Evolutionary conservation across 2,797 vertebrate species (phyloP), one percentile per base, ranked within the genome.

Genomic region (Alcedo quadribrachys): DNA sequence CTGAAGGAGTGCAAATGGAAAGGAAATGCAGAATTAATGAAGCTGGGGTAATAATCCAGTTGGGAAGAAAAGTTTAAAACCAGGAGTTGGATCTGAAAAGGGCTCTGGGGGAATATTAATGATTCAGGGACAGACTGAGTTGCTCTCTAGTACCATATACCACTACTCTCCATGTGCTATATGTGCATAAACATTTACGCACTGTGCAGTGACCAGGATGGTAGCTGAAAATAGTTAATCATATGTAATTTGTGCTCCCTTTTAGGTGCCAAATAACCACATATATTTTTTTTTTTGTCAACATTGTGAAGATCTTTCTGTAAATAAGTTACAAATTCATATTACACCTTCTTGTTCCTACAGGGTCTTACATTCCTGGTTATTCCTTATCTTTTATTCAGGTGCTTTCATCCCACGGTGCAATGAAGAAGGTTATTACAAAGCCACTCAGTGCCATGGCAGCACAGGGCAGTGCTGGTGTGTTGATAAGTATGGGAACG

Each of bases 381-480:
- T 61, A 12, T 55, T 10, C 24, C 22, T 55, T 85, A 8, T 92
- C 22, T 54, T 95, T 87, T 60, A 73, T 92, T 24, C 93, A 99
- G 99, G 99, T 77, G 95, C 97, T 28, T 99, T 98, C 91, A 97
- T 99, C 60, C 99, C 99, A 4, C 98, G 98, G 14, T 99, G 99
- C 94, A 98, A 98, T 3, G 99, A 99, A 25, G 99, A 99, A 43
- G 99, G 99, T 57, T 99, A 99, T 96, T 99, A 99, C 96, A 99
- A 98, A 96, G 97, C 99, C 48, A 99, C 98, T 3, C 99, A 99
- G 97, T 99, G 99, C 96, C 99, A 99, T 0, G 97, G 98, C 95
- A 98, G 98, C 96, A 99, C 98, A 0, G 99, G 99, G 37, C 99
- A 99, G 96, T 99, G 99, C 97, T 99, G 99, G 99, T 99, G 99